Conservation (phyloP, 2,797 vertebrate genomes). For the Pogonophryne albipinna region DNA sequence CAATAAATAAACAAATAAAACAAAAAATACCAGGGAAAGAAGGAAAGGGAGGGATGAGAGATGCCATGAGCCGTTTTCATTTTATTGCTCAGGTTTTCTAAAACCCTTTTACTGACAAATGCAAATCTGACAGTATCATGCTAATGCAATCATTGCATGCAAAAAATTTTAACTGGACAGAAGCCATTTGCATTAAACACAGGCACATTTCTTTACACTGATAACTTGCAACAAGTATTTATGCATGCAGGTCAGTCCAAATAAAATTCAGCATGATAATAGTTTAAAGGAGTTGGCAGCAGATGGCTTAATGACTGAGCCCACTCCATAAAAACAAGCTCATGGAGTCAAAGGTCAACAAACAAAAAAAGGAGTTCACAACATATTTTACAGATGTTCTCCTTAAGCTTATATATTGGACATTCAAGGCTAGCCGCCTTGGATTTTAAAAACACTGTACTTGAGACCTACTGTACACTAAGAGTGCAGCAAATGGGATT, state of each 20-base stretch:
- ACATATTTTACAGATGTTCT: slow-evolving; percentile 15
- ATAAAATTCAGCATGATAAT: slow-evolving; percentile 53
- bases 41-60: neutral
- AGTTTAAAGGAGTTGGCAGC: slow-evolving; percentile 22
- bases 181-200: neutral
- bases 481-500: slow-evolving; percentile 35
- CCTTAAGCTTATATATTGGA: neutral
- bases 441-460: slow-evolving; percentile 15
- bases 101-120: slow-evolving; percentile 1
- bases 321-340: slow-evolving; percentile 67
- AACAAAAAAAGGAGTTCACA: slow-evolving; percentile 44
- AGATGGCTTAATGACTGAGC: slow-evolving; percentile 22
- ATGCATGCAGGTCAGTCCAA: slow-evolving; percentile 58
- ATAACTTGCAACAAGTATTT: slow-evolving; percentile 9
- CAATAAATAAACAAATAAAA: slow-evolving; percentile 25
- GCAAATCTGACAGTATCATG: slow-evolving; percentile 24
- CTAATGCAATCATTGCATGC: slow-evolving; percentile 44
- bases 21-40: slow-evolving; percentile 8
- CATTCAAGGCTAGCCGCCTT: slow-evolving; percentile 2
- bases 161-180: slow-evolving; percentile 29
- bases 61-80: slow-evolving; percentile 5
- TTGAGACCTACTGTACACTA: slow-evolving; percentile 6
- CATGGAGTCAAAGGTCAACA: slow-evolving; percentile 61
- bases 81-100: neutral
- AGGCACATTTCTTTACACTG: slow-evolving; percentile 17